Base-by-base conservation (phyloP, 1,140 invertebrate species). In the Nylanderia fulva region DNA sequence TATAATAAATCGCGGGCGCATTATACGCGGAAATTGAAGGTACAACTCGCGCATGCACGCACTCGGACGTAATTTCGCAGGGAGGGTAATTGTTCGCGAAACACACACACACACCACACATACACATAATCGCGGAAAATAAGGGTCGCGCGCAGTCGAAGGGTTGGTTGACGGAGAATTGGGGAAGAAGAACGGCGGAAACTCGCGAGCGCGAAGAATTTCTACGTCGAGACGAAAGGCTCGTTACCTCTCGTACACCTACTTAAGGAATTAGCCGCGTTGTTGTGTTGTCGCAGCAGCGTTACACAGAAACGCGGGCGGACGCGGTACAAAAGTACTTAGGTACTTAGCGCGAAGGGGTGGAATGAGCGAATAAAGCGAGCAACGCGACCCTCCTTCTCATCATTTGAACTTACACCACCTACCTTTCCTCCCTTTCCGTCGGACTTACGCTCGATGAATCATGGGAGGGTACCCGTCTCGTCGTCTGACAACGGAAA, bases 181-280 rank as follows among this genome's bases (percentile, higher is more conserved):
- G n/a, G 42, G 42, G n/a, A 58, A 5, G 63, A 58, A 64, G 45
- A 39, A 18, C 13, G 4, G n/a, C 15, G 9, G 27, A 11, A 66
- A 6, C 24, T n/a, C n/a, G n/a, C n/a, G n/a, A n/a, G 24, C 15
- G 27, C 13, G 36, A n/a, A n/a, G 27, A 85, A 56, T 75, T 82
- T 82, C 52, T 66, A 29, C 52, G 18, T 29, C 69, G 69, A n/a
- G 68, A 4, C 69, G 33, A 84, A 45, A 84, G 60, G 61, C 75
- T 84, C 72, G 72, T 77, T 84, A 84, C 74, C n/a, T n/a, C 80
- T 61, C 77, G 66, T 72, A 58, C 39, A 84, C 82, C 75, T 79
- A 79, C 84, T 85, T 85, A 82, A 69, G 76, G 76, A 80, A 85
- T 85, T 85, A 82, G 74, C 84, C 39, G 42, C 54, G 76, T 61